Base-by-base conservation (phyloP, 2,888 invertebrate species). In the Zeuzera pyrina region DNA sequence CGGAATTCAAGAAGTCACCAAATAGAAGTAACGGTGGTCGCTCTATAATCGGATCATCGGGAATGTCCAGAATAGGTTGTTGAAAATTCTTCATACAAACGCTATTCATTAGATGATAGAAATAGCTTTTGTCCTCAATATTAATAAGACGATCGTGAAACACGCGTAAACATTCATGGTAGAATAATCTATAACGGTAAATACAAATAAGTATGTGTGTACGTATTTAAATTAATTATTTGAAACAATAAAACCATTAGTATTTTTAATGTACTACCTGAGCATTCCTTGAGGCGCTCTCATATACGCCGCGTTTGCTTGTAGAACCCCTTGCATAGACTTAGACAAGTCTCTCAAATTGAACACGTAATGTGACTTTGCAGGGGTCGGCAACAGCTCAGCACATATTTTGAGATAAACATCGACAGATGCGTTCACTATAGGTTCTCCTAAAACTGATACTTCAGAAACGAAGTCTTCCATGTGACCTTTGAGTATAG, bases 301-400 rank as follows among this genome's bases (percentile, higher is more conserved):
- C 66, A 92, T 86, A 28, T 87, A 87, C 2, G 87, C 87, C 15
- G 88, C 85, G 57, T 93, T 91, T 0, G 93, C 93, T 61, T 95
- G 95, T 31, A 95, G 71, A 5, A 95, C 88, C n/a, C 95, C 95
- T 72, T 95, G 95, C 51, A 95, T 86, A 39, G 93, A 93, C 67
- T 95, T 96, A 6, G 95, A 95, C 23, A 96, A 81, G 77, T 96
- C 95, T 27, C 97, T 85, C 47, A 97, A 74, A 70, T 97, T 97
- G 66, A 97, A 97, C 8, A 96, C 89, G 57, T 97, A 97, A 70
- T 97, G 96, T 0, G 93, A 93, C 64, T 95, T 96, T 14, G 93
- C 89, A 0, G 97, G 97, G 0, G 96, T 97, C 0, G 97, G 97
- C 15, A 97, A 71, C 44, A 97, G 86, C 50, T 93, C 92, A 0